phyloP scores from a whole-genome alignment of 2,888 invertebrate species.

The Cheiracanthium punctorium region DNA sequence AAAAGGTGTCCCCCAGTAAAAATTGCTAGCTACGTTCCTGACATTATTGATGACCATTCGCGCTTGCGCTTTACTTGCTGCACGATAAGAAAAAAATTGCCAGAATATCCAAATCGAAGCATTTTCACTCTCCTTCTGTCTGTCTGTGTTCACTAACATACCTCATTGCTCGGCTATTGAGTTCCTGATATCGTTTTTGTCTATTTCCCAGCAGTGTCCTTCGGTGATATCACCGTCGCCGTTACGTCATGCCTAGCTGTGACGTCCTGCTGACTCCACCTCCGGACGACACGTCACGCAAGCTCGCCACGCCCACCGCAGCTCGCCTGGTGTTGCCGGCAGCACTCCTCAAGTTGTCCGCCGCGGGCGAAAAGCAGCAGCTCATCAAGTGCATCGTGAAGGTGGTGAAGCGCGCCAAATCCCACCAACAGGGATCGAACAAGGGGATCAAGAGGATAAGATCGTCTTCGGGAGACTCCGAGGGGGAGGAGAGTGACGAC shows the following conservation, averaged over 20 bases:
- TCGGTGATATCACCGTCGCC: conserved; percentile 46
- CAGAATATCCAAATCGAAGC: too few species aligned
- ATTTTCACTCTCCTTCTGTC: too few species aligned
- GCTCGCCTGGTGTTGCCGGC: conserved; percentile 13
- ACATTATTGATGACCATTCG: too few species aligned
- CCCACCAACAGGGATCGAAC: background rate
- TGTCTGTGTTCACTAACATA: too few species aligned
- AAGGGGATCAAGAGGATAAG: background rate
- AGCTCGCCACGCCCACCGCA: conserved; percentile 25
- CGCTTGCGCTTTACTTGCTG: too few species aligned
- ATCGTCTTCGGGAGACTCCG: background rate
- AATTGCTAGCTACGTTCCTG: too few species aligned
- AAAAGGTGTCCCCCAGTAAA: too few species aligned
- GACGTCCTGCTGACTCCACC: conserved; percentile 40
- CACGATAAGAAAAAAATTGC: too few species aligned
- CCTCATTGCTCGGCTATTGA: background rate
- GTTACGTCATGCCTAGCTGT: conserved; percentile 62
- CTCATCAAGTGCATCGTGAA: conserved; percentile 55
- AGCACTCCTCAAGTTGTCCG: conserved; percentile 16
- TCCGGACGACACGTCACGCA: conserved; percentile 16
- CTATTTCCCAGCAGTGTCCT: conserved; percentile 33
- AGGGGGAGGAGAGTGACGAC: background rate
- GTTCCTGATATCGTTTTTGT: background rate
- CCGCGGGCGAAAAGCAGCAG: background rate
- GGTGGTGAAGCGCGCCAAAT: conserved; percentile 45